Conservation (phyloP, 2,113 vertebrate genomes). For the Cheirogaleus medius region DNA sequence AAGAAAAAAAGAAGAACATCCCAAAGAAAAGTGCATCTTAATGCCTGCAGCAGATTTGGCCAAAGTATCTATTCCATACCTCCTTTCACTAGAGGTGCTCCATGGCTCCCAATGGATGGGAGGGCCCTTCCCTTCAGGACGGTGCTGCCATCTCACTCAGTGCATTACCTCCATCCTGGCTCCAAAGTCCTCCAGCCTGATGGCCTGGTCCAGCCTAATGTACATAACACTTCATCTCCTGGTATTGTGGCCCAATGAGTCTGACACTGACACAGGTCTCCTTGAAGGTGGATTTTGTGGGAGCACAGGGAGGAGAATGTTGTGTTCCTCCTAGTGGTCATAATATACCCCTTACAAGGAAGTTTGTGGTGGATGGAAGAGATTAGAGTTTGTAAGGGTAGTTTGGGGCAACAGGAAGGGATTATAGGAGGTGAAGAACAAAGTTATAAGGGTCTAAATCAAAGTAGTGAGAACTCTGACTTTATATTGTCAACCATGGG, state of each 20-base stretch:
- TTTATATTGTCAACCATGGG: background rate
- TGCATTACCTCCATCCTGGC: background rate
- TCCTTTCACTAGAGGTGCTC: background rate
- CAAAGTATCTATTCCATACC: background rate
- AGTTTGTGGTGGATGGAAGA: background rate
- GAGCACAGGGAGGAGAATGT: background rate
- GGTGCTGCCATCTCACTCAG: too few relatives aligned
- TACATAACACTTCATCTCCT: background rate
- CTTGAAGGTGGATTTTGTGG: background rate
- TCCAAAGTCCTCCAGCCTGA: background rate
- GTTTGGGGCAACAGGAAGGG: background rate
- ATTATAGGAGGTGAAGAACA: background rate
- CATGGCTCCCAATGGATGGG: background rate
- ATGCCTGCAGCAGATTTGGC: background rate
- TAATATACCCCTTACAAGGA: background rate
- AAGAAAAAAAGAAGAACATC: background rate
- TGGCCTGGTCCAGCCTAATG: background rate
- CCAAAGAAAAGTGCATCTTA: background rate
- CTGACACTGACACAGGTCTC: background rate
- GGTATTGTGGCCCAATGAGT: background rate
- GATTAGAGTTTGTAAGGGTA: background rate
- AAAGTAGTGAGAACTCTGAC: background rate
- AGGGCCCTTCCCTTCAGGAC: background rate
- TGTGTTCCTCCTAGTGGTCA: background rate
- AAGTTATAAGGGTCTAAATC: background rate